Percentiles rank a stretch among this genome's conserved stretches.
Evolutionary conservation across 2,888 invertebrate species (phyloP).

Genomic region (Hirtodrosophila histrioides): DNA sequence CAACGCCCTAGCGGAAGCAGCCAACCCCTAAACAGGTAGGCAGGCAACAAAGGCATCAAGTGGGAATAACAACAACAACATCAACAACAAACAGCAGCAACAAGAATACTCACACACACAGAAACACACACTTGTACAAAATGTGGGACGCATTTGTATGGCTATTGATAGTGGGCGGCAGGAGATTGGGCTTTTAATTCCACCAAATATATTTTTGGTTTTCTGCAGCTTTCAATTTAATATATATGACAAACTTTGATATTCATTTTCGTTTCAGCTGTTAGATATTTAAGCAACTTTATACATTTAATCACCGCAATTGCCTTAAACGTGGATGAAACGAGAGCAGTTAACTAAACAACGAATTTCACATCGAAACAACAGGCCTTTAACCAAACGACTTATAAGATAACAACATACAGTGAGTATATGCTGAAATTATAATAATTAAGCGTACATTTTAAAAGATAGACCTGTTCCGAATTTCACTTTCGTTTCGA

Average conservation of each 20-base stretch:
- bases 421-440: neutral
- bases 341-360: constrained; percentile 55
- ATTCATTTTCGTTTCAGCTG: constrained; percentile 48
- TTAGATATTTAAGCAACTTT: constrained; percentile 41
- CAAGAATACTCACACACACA: constrained; percentile 2
- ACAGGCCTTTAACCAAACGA: constrained; percentile 31
- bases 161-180: constrained; percentile 3
- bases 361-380: constrained; percentile 58
- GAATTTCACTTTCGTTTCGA: too few relatives aligned
- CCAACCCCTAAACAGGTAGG: constrained; percentile 43
- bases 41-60: constrained; percentile 42
- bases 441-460: too few relatives aligned
- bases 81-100: constrained; percentile 19
- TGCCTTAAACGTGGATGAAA: constrained; percentile 59
- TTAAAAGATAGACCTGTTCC: too few relatives aligned
- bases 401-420: constrained; percentile 25
- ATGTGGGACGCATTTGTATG: constrained; percentile 17
- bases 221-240: neutral
- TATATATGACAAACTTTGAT: neutral
- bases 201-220: constrained; percentile 21
- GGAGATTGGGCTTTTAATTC: constrained; percentile 30
- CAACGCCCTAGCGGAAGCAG: constrained; percentile 81
- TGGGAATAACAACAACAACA: constrained; percentile 31
- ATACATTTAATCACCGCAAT: constrained; percentile 61
- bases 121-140: neutral